A percentile compares a stretch with the other conserved stretches of the same genome.
These are phyloP conservation scores for Cheirogaleus major DNA, from an alignment of 2,797 vertebrate species.

Conservation along the genomic window DNA sequence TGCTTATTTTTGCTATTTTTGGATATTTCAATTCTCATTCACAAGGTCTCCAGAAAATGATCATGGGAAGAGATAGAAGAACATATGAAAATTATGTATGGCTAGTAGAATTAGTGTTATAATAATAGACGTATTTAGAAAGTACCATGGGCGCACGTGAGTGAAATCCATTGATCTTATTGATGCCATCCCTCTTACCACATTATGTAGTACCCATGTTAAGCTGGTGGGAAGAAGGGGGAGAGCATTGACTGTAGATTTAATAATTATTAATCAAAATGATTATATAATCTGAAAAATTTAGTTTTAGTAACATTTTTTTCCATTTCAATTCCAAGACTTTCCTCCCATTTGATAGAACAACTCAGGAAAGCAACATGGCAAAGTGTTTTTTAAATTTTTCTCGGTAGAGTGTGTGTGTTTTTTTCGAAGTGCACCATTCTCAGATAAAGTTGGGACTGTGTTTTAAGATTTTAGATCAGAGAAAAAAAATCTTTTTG, in stretches of 20 bases:
- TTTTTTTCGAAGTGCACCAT: neutral
- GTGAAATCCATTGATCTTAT: neutral
- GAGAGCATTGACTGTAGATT: neutral
- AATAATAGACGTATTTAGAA: neutral
- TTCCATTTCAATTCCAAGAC: conserved; percentile 10
- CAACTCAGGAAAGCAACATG: neutral
- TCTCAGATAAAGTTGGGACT: neutral
- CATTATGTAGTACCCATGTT: neutral
- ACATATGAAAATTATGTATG: neutral
- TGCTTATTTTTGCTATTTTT: neutral
- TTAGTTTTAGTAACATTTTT: neutral
- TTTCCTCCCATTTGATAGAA: conserved; percentile 12
- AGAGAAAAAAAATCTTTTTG: neutral
- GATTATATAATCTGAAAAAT: neutral
- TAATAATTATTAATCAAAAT: conserved; percentile 32
- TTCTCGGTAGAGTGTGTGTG: neutral
- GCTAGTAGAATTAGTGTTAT: neutral
- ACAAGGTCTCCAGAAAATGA: neutral
- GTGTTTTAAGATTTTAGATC: conserved; percentile 23
- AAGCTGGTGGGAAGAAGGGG: neutral
- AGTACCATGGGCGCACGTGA: neutral
- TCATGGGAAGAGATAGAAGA: neutral
- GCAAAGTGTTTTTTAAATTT: neutral
- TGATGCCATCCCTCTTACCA: neutral
- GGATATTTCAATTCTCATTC: neutral